Base-by-base conservation (phyloP, 2,797 vertebrate species). In the Tapera naevia region DNA sequence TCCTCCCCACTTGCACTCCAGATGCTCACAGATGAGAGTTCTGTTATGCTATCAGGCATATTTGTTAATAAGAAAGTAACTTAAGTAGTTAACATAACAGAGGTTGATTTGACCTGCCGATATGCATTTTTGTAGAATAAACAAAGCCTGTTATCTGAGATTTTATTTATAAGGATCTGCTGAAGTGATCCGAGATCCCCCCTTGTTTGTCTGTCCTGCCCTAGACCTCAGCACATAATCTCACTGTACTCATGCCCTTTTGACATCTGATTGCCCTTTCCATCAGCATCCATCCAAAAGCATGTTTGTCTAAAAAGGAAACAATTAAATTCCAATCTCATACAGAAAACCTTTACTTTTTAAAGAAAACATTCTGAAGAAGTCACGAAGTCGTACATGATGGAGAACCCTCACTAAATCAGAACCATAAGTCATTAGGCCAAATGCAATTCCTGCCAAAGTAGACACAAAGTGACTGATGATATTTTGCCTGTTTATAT, bases 301-400 rank as follows among this genome's bases (percentile, higher is more conserved):
- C 86, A 58, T 98, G 97, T 98, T 98, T 98, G 93, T 98, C 97
- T 98, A 97, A 98, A 98, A 98, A 98, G 97, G 98, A 98, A 98
- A 98, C 97, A 98, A 98, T 98, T 98, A 98, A 98, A 98, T 97
- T 97, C 88, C 97, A 97, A 96, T 97, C 95, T 98, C 83, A 95
- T 78, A 43, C 66, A 93, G 93, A 96, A 97, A 97, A 93, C 95
- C 95, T 97, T 87, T 97, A 95, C 94, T 97, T 97, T 96, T 96
- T 88, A 97, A 97, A 96, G 96, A 98, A 98, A 98, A 98, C 94
- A 96, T 83, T 83, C 93, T 96, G 96, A 96, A 94, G 88, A 57
- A 92, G 92, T 94, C 86, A 65, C 80, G 81, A 41, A 97, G 91
- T 96, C 24, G 1, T 95, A 90, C 88, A 60, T 90, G 89, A 83